Conservation (phyloP, 2,797 vertebrate genomes). For the Rhinatrema bivittatum region DNA sequence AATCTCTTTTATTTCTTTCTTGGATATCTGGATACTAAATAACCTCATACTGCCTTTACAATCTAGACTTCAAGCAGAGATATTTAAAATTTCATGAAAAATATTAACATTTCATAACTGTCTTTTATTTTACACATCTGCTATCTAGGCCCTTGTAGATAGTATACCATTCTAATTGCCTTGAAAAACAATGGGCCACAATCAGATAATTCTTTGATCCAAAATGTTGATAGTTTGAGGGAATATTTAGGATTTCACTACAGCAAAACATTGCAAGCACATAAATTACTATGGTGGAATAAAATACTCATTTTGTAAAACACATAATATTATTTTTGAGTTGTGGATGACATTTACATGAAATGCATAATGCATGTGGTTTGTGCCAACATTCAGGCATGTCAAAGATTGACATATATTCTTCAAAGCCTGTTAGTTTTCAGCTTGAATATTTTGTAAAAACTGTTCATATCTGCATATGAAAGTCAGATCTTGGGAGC, state of each 20-base stretch:
- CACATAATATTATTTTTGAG: conserved; percentile 5
- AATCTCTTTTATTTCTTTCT: too few relatives aligned
- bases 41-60: too few relatives aligned
- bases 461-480: conserved; percentile 19
- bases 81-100: too few relatives aligned
- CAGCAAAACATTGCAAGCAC: conserved; percentile 24
- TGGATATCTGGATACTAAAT: too few relatives aligned
- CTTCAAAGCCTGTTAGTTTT: conserved; percentile 26
- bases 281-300: conserved; percentile 39
- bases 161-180: too few relatives aligned
- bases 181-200: too few relatives aligned
- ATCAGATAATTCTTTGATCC: conserved; percentile 20
- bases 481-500: conserved; percentile 19
- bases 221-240: conserved; percentile 16
- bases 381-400: too few relatives aligned
- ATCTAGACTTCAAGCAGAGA: too few relatives aligned
- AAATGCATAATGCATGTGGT: conserved; percentile 24
- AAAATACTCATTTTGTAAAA: conserved; percentile 9
- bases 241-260: conserved; percentile 10
- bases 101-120: too few relatives aligned
- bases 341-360: neutral
- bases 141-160: too few relatives aligned
- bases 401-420: conserved; percentile 26
- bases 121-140: too few relatives aligned
- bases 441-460: conserved; percentile 28